A percentile compares a stretch with the other conserved stretches of the same genome.
These are phyloP conservation scores for Taxidea taxus DNA, from an alignment of 2,113 vertebrate species.

Conservation along the genomic window DNA sequence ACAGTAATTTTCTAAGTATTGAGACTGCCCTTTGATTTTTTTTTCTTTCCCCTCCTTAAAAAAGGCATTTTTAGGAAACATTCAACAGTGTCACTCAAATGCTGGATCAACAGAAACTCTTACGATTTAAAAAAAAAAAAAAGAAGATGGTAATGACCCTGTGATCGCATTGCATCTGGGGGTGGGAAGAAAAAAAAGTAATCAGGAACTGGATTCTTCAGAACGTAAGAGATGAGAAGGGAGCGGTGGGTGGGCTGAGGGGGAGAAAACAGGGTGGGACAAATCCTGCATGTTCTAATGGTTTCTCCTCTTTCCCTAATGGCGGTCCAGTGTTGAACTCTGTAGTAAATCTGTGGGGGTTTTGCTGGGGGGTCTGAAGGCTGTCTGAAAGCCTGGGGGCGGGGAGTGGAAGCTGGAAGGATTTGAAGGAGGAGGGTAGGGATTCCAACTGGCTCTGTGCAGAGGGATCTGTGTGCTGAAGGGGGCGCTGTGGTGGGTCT, in stretches of 20 bases:
- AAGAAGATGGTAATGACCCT: conserved; percentile 80
- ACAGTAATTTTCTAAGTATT: conserved; percentile 82
- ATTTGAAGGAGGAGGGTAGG: conserved; percentile 93
- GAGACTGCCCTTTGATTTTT: conserved; percentile 81
- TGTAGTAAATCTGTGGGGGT: conserved; percentile 99
- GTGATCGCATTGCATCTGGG: conserved; percentile 85
- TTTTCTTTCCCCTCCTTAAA: conserved; percentile 67
- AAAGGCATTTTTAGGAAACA: conserved; percentile 79
- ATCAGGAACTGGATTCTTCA: conserved; percentile 87
- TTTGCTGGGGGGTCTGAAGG: conserved; percentile 99
- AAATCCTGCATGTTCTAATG: conserved; percentile 90
- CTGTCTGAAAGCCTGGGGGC: conserved; percentile 98
- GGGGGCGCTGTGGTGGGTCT: conserved; percentile 89
- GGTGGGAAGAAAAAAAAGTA: conserved; percentile 76
- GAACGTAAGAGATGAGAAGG: conserved; percentile 87
- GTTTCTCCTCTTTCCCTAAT: conserved; percentile 91
- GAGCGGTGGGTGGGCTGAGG: conserved; percentile 78
- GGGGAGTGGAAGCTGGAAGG: conserved; percentile 96
- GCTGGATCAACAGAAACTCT: conserved; percentile 80
- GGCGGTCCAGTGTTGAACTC: conserved; percentile 97
- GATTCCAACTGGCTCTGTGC: conserved; percentile 98
- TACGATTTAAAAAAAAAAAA: conserved; percentile 72
- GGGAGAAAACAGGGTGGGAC: conserved; percentile 83
- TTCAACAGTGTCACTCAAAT: conserved; percentile 83
- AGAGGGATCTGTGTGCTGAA: conserved; percentile 95